A percentile compares a stretch with the other conserved stretches of the same genome.
phyloP scores from a whole-genome alignment of 2,797 vertebrate genomes.

The Sus cebifrons region DNA sequence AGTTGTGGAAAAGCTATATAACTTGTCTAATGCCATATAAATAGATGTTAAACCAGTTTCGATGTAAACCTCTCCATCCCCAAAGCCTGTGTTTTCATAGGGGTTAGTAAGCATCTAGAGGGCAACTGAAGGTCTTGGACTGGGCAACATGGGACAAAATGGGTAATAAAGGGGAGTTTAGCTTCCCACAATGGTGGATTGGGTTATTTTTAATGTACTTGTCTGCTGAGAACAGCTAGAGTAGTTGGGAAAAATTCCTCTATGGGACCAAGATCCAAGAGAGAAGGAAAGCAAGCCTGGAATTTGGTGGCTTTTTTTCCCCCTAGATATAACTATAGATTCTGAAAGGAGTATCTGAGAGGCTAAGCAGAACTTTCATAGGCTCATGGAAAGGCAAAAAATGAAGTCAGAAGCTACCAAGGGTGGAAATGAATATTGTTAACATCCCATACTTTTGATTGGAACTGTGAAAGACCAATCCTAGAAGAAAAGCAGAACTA shows the following conservation, averaged over 20 bases:
- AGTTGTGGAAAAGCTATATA: conserved; percentile 19
- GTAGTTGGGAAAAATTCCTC: not conserved
- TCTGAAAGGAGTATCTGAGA: not conserved
- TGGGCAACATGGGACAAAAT: not conserved
- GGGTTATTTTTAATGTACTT: conserved; percentile 25
- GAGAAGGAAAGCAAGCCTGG: not conserved
- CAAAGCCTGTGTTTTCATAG: not conserved
- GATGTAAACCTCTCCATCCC: not conserved
- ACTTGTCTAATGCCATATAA: not conserved
- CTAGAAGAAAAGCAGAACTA: not conserved
- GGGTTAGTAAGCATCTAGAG: not conserved
- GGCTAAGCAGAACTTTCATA: not conserved
- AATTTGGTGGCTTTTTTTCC: not conserved
- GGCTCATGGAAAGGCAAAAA: conserved; percentile 26
- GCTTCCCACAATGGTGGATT: not conserved
- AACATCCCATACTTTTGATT: not conserved
- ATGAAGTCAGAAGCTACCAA: not conserved
- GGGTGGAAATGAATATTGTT: not conserved
- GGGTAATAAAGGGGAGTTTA: not conserved
- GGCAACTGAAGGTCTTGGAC: not conserved
- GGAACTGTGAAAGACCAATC: not conserved
- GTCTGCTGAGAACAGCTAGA: not conserved
- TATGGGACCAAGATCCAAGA: not conserved
- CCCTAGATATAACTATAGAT: not conserved
- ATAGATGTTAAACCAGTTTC: conserved; percentile 41